Evolutionary conservation across 2,797 vertebrate genomes (phyloP).

Genomic region (Tapera naevia): DNA sequence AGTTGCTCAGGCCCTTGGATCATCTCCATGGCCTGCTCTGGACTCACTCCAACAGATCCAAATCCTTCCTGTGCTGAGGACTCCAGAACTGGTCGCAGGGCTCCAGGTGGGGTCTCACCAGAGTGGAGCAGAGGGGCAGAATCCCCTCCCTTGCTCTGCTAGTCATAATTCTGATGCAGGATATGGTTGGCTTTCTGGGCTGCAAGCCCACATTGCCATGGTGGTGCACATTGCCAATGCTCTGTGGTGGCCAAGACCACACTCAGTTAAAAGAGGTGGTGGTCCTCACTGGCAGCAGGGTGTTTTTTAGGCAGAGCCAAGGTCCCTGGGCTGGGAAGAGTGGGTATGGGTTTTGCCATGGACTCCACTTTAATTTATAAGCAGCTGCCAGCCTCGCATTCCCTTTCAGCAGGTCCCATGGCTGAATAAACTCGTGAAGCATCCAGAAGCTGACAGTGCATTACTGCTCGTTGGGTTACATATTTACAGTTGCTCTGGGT

Average conservation of each 20-base stretch:
- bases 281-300: neutral
- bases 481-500: neutral
- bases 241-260: neutral
- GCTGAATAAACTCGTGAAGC: neutral
- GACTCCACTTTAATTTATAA: neutral
- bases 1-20: no score
- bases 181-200: no score
- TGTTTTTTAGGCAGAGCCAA: neutral
- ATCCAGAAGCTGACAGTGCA: neutral
- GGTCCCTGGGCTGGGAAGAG: neutral
- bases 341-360: accelerated
- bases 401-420: neutral
- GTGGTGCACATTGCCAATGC: no score
- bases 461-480: neutral
- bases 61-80: no score
- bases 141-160: no score
- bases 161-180: no score
- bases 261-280: accelerated
- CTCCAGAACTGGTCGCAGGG: no score
- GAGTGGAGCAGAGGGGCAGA: no score
- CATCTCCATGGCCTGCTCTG: no score
- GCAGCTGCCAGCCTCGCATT: neutral
- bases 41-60: no score
- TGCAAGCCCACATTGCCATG: no score
- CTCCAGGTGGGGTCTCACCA: no score